A percentile compares a stretch with the other conserved stretches of the same genome.
Evolutionary conservation across 2,888 invertebrate genomes (phyloP).

Genomic region (Drosophila colorata): DNA sequence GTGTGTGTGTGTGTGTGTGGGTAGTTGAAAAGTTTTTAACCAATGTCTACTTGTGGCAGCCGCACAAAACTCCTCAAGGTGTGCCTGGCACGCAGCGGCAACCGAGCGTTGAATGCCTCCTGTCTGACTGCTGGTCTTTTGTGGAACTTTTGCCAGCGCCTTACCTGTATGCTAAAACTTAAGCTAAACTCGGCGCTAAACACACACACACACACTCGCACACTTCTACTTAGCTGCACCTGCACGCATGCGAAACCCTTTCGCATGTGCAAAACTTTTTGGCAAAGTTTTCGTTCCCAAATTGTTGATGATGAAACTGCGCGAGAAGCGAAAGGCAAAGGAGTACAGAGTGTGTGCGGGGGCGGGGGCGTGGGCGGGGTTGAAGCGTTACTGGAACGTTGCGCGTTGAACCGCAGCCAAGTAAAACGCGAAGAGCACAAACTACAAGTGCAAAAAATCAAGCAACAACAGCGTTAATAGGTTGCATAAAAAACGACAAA

Average conservation of each 20-base stretch:
- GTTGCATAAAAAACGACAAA: conserved; percentile 29
- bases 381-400: background rate
- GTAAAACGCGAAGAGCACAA: conserved; percentile 76
- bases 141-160: conserved; percentile 65
- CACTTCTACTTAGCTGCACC: conserved; percentile 64
- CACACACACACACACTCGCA: conserved; percentile 37
- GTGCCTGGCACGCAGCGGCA: conserved; percentile 75
- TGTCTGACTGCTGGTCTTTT: conserved; percentile 80
- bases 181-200: conserved; percentile 75
- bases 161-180: conserved; percentile 77
- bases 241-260: conserved; percentile 80
- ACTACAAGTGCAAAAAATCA: conserved; percentile 61
- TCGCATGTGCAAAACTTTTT: conserved; percentile 76
- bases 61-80: conserved; percentile 65
- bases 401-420: conserved; percentile 76
- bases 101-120: conserved; percentile 51
- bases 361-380: background rate
- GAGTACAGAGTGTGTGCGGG: background rate
- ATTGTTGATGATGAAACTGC: conserved; percentile 80
- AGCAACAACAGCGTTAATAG: conserved; percentile 59
- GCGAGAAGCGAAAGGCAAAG: conserved; percentile 41
- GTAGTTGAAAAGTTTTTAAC: conserved; percentile 77
- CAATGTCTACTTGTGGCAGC: conserved; percentile 78
- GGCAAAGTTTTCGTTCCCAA: conserved; percentile 71
- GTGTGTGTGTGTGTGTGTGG: conserved; percentile 31